Evolutionary conservation across 1,140 invertebrate genomes (phyloP).

Genomic region (Cotesia glomerata): DNA sequence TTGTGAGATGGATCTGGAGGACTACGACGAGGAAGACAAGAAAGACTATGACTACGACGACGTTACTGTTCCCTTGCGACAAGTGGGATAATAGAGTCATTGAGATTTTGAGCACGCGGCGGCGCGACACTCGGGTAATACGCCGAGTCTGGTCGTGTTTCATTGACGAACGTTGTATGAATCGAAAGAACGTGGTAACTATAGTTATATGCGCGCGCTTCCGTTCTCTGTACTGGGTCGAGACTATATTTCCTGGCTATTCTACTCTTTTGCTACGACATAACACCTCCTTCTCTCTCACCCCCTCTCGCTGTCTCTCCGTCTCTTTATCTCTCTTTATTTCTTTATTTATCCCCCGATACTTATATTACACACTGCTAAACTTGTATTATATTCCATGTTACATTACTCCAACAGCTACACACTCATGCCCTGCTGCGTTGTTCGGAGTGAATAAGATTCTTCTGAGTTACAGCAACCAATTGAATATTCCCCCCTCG

Average conservation of each 20-base stretch:
- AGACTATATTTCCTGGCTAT: constrained; percentile 30
- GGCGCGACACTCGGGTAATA: constrained; percentile 23
- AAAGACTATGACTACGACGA: neutral
- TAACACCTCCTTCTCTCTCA: no score
- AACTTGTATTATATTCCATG: neutral
- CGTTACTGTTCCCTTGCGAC: constrained; percentile 9
- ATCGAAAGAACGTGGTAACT: constrained; percentile 26
- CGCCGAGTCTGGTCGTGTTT: constrained; percentile 30
- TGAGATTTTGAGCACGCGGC: constrained; percentile 28
- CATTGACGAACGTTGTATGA: constrained; percentile 30
- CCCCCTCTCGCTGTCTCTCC: no score
- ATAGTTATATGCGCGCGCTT: constrained; percentile 12
- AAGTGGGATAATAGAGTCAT: constrained; percentile 30
- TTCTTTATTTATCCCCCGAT: neutral
- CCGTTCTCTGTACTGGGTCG: neutral
- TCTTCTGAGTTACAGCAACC: neutral
- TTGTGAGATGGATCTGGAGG: neutral
- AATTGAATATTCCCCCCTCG: constrained; percentile 1
- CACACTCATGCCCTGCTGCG: neutral
- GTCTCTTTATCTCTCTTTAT: neutral
- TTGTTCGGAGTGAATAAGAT: neutral
- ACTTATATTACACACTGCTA: neutral
- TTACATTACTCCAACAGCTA: neutral
- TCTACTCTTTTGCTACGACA: constrained; percentile 4
- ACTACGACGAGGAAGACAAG: neutral